Conservation (phyloP, 2,797 vertebrate genomes). For the Huso huso region DNA sequence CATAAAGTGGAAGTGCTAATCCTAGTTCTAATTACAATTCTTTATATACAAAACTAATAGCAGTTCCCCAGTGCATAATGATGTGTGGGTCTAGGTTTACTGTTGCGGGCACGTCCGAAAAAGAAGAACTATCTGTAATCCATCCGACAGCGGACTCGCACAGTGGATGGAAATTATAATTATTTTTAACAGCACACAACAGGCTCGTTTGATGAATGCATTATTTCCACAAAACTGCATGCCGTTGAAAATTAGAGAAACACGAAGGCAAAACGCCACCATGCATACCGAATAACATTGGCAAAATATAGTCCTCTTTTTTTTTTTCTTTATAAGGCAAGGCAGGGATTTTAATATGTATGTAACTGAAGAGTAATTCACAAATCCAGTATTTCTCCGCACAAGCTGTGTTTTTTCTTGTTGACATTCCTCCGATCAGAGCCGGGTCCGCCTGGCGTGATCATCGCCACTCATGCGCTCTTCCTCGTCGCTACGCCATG, state of each 20-base stretch:
- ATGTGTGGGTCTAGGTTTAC: slow-evolving; percentile 45
- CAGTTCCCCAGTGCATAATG: slow-evolving; percentile 63
- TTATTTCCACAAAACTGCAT: slow-evolving; percentile 85
- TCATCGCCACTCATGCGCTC: slow-evolving; percentile 38
- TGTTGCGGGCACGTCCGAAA: slow-evolving; percentile 54
- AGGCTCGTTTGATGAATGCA: slow-evolving; percentile 69
- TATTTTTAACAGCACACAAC: slow-evolving; percentile 56
- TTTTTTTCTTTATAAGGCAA: slow-evolving; percentile 61
- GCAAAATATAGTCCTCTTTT: slow-evolving; percentile 73
- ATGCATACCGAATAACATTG: slow-evolving; percentile 78
- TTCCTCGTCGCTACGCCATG: slow-evolving; percentile 76
- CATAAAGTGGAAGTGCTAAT: slow-evolving; percentile 61
- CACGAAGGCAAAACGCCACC: slow-evolving; percentile 69
- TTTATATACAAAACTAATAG: slow-evolving; percentile 39
- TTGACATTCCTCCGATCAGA: slow-evolving; percentile 48
- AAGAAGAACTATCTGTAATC: slow-evolving; percentile 43
- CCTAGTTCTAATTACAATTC: slow-evolving; percentile 50
- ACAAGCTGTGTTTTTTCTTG: slow-evolving; percentile 31
- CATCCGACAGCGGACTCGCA: slow-evolving; percentile 28
- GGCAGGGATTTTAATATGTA: slow-evolving; percentile 82
- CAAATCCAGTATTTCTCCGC: slow-evolving; percentile 56
- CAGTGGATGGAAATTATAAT: slow-evolving; percentile 46
- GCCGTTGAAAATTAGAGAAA: slow-evolving; percentile 78
- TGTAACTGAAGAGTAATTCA: slow-evolving; percentile 60
- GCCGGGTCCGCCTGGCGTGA: slow-evolving; percentile 24